Evolutionary conservation across 2,113 vertebrate species (phyloP), one percentile per base, ranked within the genome.

Genomic region (Fukomys damarensis): DNA sequence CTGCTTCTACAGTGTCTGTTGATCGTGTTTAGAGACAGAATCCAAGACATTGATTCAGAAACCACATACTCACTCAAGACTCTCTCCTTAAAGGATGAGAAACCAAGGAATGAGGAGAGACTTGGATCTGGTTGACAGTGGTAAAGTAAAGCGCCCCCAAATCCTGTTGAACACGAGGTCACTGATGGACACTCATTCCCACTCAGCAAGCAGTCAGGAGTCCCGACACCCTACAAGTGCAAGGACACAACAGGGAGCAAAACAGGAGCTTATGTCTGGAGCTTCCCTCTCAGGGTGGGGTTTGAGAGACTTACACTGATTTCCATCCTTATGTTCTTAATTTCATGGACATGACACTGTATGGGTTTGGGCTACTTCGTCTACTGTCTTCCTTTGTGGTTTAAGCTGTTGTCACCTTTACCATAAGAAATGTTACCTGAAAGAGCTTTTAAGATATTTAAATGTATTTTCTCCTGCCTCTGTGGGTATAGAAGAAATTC

Each of bases 381-480:
- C 43, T 65, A 3, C 54, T 80, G 4, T 59, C 84, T 96, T 98
- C 72, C 86, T 93, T 72, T 95, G 89, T 96, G 96, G 90, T 41
- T 80, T 59, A 65, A 76, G 77, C 68, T 76, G 0, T 63, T 93
- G 79, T 84, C 92, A 85, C 58, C 49, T 96, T 91, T 82, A 74
- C 30, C 72, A 52, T 94, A 63, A 90, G 35, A 88, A 93, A 88
- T 82, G 93, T 90, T 94, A 88, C 85, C 94, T 86, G n/a, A 85
- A 96, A 93, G 52, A 13, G 30, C 41, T 96, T 97, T 96, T 82
- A 92, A 95, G 68, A 82, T 77, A 63, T 41, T 95, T 70, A 56
- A 81, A 61, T 96, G 35, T 61, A 84, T 95, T 90, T 95, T 93
- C 35, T 96, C 12, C 35, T 77, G 28, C 24, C 35, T 16, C 54